Percentiles rank a stretch among this genome's conserved stretches.
Evolutionary conservation across 2,797 vertebrate genomes (phyloP).

Genomic region (Trematomus bernacchii): DNA sequence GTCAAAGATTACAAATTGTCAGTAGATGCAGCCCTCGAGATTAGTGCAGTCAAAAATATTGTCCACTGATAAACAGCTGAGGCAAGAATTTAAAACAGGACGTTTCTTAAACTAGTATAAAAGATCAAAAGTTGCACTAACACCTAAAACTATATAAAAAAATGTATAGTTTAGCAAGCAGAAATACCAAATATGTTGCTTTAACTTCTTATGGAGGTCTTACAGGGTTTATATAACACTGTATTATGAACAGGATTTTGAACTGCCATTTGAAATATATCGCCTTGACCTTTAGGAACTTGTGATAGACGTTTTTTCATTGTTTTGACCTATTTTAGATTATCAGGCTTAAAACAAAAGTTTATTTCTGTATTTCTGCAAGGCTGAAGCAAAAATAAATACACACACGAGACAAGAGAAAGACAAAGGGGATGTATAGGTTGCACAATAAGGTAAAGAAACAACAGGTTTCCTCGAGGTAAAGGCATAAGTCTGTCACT

Average conservation of each 20-base stretch:
- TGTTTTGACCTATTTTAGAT: neutral
- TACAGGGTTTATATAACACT: neutral
- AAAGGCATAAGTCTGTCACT: constrained; percentile 48
- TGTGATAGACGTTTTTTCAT: neutral
- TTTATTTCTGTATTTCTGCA: no score
- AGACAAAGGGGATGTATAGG: constrained; percentile 35
- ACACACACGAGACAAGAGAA: neutral
- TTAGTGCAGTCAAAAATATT: neutral
- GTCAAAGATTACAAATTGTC: no score
- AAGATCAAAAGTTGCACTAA: neutral
- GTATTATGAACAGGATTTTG: neutral
- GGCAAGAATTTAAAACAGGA: neutral
- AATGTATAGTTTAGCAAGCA: neutral
- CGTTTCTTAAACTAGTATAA: neutral
- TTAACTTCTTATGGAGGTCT: neutral
- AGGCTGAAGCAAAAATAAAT: constrained; percentile 9
- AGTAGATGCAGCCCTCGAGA: neutral
- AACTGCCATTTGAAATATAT: neutral
- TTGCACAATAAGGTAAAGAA: constrained; percentile 71
- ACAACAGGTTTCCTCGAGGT: constrained; percentile 57
- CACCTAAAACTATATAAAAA: neutral
- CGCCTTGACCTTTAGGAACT: neutral
- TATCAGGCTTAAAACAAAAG: no score
- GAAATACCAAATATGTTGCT: neutral
- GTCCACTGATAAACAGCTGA: neutral